phyloP scores from a whole-genome alignment of 2,797 vertebrate species.

The Octomys mimax region DNA sequence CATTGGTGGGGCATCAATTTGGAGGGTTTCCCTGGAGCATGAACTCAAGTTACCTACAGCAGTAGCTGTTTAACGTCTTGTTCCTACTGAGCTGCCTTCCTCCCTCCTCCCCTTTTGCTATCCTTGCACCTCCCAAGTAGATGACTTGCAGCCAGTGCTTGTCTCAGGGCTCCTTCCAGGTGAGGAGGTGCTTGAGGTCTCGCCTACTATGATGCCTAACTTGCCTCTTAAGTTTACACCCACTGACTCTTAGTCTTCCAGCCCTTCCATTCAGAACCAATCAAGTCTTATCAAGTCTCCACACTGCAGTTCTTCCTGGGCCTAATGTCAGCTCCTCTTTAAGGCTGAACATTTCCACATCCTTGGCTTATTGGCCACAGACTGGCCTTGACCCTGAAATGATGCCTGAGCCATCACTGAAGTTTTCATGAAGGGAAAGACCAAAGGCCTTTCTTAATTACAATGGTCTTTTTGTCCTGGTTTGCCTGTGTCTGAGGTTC shows the following conservation, averaged over 20 bases:
- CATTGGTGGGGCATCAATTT: neutral
- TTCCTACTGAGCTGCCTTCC: neutral
- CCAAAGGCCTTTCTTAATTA: neutral
- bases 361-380: neutral
- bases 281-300: neutral
- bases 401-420: neutral
- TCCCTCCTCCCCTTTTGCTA: neutral
- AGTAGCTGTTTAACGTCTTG: neutral
- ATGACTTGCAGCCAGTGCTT: neutral
- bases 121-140: neutral
- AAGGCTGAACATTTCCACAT: neutral
- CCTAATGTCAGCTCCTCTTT: neutral
- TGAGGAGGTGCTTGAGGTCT: neutral
- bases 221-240: neutral
- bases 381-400: neutral
- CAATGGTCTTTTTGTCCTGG: neutral
- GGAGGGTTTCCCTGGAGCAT: neutral
- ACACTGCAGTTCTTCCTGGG: neutral
- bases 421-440: neutral
- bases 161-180: neutral
- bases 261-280: too few species aligned
- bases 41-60: neutral
- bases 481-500: neutral
- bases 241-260: neutral
- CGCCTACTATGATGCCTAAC: neutral